Conservation (phyloP, 2,113 vertebrate genomes). For the Salvator merianae region DNA sequence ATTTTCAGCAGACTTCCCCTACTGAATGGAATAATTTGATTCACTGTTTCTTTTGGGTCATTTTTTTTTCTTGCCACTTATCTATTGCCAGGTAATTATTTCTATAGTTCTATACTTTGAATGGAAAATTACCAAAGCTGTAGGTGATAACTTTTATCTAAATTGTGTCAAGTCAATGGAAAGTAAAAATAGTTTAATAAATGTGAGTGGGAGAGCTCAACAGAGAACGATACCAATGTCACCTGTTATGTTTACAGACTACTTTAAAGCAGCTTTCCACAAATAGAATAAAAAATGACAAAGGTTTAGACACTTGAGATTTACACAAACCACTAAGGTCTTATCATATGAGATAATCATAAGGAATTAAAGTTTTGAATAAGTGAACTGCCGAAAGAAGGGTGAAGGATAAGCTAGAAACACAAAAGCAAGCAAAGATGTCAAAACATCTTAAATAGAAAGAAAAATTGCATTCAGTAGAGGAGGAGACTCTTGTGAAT, state of each 20-base stretch:
- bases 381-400: conserved; percentile 42
- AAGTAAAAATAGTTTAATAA: conserved; percentile 28
- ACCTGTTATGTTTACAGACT: conserved; percentile 54
- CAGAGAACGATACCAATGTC: conserved; percentile 40
- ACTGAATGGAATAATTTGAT: neutral
- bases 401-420: conserved; percentile 16
- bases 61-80: neutral
- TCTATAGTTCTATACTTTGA: neutral
- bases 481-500: conserved; percentile 38
- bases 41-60: neutral
- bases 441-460: conserved; percentile 15
- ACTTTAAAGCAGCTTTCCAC: conserved; percentile 52
- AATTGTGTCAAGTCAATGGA: neutral
- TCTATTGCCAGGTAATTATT: no score
- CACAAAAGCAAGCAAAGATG: conserved; percentile 20
- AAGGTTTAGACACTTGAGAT: neutral
- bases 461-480: conserved; percentile 36
- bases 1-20: no score
- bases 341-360: conserved; percentile 28
- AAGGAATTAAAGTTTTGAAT: conserved; percentile 27
- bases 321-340: conserved; percentile 42
- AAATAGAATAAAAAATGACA: conserved; percentile 38
- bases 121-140: neutral
- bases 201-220: conserved; percentile 45
- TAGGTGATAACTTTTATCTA: conserved; percentile 1